These are phyloP conservation scores for Arvicanthis niloticus DNA, from an alignment of 2,113 vertebrate genomes.

Conservation along the genomic window DNA sequence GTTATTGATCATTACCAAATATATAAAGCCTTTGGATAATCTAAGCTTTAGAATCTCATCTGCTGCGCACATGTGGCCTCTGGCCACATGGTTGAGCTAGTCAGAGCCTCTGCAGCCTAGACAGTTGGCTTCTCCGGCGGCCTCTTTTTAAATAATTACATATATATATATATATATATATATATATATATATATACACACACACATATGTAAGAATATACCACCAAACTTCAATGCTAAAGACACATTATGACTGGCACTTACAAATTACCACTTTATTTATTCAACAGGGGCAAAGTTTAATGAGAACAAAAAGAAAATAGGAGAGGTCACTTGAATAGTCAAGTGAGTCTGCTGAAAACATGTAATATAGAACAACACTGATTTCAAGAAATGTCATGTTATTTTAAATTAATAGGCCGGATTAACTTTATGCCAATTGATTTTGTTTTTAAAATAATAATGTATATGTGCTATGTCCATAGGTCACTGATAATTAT, in stretches of 20 bases:
- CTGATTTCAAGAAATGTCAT: conserved; percentile 16
- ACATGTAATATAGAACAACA: conserved; percentile 48
- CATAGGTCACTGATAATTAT: neutral
- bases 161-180: too few relatives aligned
- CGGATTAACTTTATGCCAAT: conserved; percentile 6
- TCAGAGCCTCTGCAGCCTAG: too few relatives aligned
- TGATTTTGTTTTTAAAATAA: neutral
- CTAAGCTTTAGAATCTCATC: too few relatives aligned
- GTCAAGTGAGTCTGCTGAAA: conserved; percentile 18
- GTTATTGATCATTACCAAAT: too few relatives aligned
- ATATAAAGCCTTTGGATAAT: too few relatives aligned
- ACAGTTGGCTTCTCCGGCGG: too few relatives aligned
- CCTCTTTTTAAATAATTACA: too few relatives aligned
- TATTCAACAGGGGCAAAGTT: conserved; percentile 59
- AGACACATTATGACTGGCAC: neutral
- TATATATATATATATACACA: too few relatives aligned
- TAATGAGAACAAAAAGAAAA: conserved; percentile 17
- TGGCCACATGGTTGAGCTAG: too few relatives aligned
- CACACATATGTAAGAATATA: neutral
- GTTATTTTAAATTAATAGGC: conserved; percentile 48
- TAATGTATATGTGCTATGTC: neutral
- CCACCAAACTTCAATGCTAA: neutral
- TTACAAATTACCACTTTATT: conserved; percentile 31
- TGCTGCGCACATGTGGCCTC: too few relatives aligned
- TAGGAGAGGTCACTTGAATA: neutral